phyloP scores from a whole-genome alignment of 2,888 invertebrate species.

The Helleia helle region DNA sequence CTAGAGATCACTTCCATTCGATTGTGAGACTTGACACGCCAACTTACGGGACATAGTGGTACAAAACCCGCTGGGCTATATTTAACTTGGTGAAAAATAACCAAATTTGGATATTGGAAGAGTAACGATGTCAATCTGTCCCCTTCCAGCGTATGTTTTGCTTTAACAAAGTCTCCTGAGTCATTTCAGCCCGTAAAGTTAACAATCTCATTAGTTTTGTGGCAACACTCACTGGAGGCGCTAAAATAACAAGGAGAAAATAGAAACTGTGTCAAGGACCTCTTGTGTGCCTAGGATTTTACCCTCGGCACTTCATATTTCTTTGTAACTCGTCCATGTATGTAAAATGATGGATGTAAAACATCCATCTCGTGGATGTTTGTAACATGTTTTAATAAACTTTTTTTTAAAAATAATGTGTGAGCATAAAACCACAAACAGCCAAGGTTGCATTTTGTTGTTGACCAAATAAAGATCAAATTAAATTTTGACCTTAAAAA shows the following conservation, averaged over 20 bases:
- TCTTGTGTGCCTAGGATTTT: neutral
- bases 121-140: slow-evolving; percentile 61
- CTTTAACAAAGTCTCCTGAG: slow-evolving; percentile 47
- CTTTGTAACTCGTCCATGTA: neutral
- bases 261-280: slow-evolving; percentile 11
- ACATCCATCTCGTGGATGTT: too few relatives aligned
- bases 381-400: too few relatives aligned
- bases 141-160: slow-evolving; percentile 26
- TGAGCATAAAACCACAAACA: neutral
- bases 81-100: slow-evolving; percentile 28
- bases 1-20: slow-evolving; percentile 26
- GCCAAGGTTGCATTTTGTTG: neutral
- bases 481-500: slow-evolving; percentile 15
- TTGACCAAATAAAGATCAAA: neutral
- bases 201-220: slow-evolving; percentile 7
- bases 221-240: neutral
- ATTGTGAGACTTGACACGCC: slow-evolving; percentile 33
- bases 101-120: slow-evolving; percentile 58
- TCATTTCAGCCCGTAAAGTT: slow-evolving; percentile 15
- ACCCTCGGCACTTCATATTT: neutral
- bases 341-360: too few relatives aligned
- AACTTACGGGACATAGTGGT: slow-evolving; percentile 18
- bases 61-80: slow-evolving; percentile 18
- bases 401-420: neutral
- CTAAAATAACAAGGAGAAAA: slow-evolving; percentile 9